Conservation (phyloP, 2,113 vertebrate genomes). For the Serilophus lunatus region DNA sequence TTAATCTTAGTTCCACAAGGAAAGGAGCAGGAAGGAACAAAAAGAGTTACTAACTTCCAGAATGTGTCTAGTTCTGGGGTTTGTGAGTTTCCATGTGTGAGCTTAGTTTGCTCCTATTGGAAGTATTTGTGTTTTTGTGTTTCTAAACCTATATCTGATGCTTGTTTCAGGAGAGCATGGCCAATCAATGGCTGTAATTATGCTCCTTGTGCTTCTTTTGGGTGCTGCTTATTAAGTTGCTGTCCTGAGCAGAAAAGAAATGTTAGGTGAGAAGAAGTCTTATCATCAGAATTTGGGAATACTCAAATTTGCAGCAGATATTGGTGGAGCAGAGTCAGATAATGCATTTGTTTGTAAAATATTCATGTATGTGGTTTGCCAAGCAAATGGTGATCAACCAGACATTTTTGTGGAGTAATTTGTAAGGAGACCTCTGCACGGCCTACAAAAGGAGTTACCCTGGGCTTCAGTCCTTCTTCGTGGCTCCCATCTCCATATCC, state of each 20-base stretch:
- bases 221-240: not conserved
- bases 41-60: not conserved
- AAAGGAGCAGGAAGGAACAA: not conserved
- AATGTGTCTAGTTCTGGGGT: not conserved
- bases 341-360: not conserved
- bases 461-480: not conserved
- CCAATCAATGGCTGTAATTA: not conserved
- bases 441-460: not conserved
- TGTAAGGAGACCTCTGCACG: not conserved
- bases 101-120: not conserved
- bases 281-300: not conserved
- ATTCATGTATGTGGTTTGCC: not conserved
- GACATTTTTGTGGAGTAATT: fast-evolving
- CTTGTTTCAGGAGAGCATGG: not conserved
- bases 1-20: not conserved
- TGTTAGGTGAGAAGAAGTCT: not conserved
- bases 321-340: not conserved
- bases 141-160: not conserved
- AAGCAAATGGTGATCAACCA: not conserved
- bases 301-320: not conserved
- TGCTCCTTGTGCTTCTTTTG: not conserved
- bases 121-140: not conserved
- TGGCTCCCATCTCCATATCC: not conserved
- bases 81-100: not conserved
- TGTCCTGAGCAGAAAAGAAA: not conserved